Base-by-base conservation (phyloP, 2,888 invertebrate species). In the Synanthedon myopaeformis region DNA sequence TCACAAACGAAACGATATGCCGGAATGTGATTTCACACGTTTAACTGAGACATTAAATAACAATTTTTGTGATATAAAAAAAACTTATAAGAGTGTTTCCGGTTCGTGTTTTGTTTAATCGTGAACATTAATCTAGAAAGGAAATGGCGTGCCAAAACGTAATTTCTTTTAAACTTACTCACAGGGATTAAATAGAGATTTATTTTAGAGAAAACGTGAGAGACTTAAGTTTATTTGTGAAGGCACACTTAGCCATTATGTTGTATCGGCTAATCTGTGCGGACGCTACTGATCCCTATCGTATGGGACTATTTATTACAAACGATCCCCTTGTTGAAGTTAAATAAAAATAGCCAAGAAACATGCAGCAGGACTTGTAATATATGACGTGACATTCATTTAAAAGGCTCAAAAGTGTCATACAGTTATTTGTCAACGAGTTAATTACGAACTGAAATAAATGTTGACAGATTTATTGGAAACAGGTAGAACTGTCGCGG, bases 371-470 rank as follows among this genome's bases (percentile, higher is more conserved):
- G 68, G 66, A 70, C 72, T 70, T 72, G 64, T 70, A 74, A 79
- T 78, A 72, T 76, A 82, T 70, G 74, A 69, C 64, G 68, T 60
- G 74, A 69, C 79, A 77, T 77, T 75, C 68, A 72, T 77, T 77
- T 78, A 67, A 74, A 68, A 69, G 67, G 61, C 65, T 66, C 63
- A 69, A 35, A 65, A 70, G 72, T 79, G 79, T 76, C 79, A 70
- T 79, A 75, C 72, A 69, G 73, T 73, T 71, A 82, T 85, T 82
- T 82, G 83, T 86, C 82, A 80, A 71, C 79, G 74, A 66, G 76
- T 79, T 84, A 80, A 82, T 82, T 78, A 76, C 60, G 61, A 60
- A 66, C 65, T 70, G 66, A 72, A 72, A 75, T 76, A 73, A 73
- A 76, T 72, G 78, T 70, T 79, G 82, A 82, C 76, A 76, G 75